Evolutionary conservation across 2,888 invertebrate genomes (phyloP).

Genomic region (Hypercompe scribonia): DNA sequence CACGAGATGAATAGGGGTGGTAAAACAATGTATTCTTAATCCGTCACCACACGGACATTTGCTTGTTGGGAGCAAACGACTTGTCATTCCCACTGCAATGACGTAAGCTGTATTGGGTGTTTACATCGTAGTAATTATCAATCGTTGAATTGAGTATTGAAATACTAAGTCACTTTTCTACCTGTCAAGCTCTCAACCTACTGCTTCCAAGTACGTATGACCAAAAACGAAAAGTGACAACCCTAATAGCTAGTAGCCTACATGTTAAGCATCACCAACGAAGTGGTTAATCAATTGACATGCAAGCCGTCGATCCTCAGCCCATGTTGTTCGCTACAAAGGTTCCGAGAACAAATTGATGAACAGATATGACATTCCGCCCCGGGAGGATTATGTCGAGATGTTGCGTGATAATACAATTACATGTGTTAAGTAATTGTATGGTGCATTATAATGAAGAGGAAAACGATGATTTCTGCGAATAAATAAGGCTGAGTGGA

Average conservation of each 20-base stretch:
- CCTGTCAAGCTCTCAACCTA: background rate
- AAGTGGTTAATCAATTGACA: slow-evolving; percentile 9
- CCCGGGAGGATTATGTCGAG: slow-evolving; percentile 10
- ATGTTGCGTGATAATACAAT: slow-evolving; percentile 3
- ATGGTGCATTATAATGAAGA: slow-evolving; percentile 1
- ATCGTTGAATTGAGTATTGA: background rate
- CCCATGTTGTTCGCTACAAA: slow-evolving; percentile 13
- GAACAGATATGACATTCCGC: slow-evolving; percentile 9
- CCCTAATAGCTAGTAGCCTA: slow-evolving; percentile 5
- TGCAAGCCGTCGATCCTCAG: slow-evolving; percentile 8
- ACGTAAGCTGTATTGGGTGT: too few relatives aligned
- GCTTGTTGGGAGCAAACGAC: too few relatives aligned
- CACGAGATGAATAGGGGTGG: too few relatives aligned
- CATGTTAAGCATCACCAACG: slow-evolving; percentile 12
- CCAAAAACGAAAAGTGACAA: background rate
- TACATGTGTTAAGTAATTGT: slow-evolving; percentile 6
- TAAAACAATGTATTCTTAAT: too few relatives aligned
- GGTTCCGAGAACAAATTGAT: slow-evolving; percentile 18
- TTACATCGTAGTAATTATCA: too few relatives aligned
- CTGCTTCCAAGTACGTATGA: background rate
- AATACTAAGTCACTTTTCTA: too few relatives aligned
- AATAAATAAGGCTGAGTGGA: background rate
- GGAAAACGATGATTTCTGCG: slow-evolving; percentile 4
- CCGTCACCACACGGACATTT: too few relatives aligned
- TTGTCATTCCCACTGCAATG: too few relatives aligned